These are phyloP conservation scores for Phalloptychus januarius DNA, from an alignment of 2,797 vertebrate genomes.

Conservation along the genomic window DNA sequence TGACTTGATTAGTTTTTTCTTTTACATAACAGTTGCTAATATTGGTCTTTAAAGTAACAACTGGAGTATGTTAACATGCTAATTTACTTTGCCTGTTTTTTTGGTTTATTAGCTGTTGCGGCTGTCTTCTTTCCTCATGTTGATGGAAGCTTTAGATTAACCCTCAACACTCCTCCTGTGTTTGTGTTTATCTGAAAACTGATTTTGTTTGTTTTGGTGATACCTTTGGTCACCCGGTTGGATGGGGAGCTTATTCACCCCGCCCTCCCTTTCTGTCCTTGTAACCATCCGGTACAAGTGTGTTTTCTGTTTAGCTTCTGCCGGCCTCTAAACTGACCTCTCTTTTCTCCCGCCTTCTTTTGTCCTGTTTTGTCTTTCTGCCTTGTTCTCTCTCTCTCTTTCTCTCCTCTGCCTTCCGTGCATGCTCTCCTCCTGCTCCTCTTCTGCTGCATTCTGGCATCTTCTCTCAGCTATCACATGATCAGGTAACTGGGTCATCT, in stretches of 20 bases:
- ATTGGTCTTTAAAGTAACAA: not conserved
- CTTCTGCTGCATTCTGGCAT: conserved; percentile 98
- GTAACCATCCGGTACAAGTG: conserved; percentile 21
- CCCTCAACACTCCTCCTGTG: not conserved
- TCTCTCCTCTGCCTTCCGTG: conserved; percentile 85
- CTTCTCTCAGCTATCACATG: conserved; percentile 99
- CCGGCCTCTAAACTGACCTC: conserved; percentile 79
- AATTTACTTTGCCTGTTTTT: not conserved
- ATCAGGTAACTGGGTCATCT: conserved; percentile 96
- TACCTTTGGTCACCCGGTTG: conserved; percentile 19
- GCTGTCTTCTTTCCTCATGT: not conserved
- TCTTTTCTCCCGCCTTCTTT: conserved; percentile 75
- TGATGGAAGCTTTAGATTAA: not conserved
- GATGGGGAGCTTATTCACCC: conserved; percentile 13
- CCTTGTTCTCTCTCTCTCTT: conserved; percentile 66
- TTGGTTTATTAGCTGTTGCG: conserved; percentile 2
- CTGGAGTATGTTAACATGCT: not conserved
- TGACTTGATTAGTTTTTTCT: not conserved
- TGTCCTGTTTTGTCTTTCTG: conserved; percentile 68
- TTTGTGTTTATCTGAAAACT: conserved; percentile 5
- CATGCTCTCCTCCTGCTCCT: conserved; percentile 89
- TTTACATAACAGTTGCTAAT: not conserved
- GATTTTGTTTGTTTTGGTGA: conserved; percentile 34
- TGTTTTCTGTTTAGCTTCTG: conserved; percentile 58
- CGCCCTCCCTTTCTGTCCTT: not conserved